phyloP scores from a whole-genome alignment of 2,888 invertebrate genomes.

The Elysia crispata region DNA sequence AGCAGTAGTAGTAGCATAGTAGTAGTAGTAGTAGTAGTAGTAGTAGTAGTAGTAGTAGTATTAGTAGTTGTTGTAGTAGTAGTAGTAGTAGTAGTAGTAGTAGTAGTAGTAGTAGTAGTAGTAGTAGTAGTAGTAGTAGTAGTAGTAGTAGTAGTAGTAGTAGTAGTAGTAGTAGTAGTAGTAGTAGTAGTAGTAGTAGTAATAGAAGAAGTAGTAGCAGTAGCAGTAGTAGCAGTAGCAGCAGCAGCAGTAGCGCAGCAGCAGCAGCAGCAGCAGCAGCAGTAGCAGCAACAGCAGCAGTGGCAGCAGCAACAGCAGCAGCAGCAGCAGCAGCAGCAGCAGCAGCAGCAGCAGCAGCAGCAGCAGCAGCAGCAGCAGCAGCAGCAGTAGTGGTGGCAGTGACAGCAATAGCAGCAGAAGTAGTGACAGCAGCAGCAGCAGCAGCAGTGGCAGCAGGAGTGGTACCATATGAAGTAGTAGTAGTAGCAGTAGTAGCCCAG shows the following conservation, averaged over 20 bases:
- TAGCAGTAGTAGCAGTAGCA: constrained; percentile 20
- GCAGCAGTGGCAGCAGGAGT: not conserved
- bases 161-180: constrained; percentile 37
- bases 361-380: constrained; percentile 26
- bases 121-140: constrained; percentile 18
- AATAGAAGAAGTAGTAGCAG: constrained; percentile 18
- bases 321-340: constrained; percentile 30
- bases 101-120: not conserved
- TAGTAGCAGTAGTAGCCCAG: no score
- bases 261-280: no score
- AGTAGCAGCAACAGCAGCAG: not conserved
- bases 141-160: constrained; percentile 30
- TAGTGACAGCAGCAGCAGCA: not conserved
- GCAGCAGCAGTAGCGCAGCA: no score
- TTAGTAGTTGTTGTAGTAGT: no score
- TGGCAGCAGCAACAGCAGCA: not conserved
- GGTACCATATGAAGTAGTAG: not conserved
- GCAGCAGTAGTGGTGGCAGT: not conserved
- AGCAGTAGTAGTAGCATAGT: no score
- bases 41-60: no score
- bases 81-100: no score
- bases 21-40: no score
- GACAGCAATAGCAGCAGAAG: no score
- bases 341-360: constrained; percentile 26
- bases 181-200: constrained; percentile 13